Conservation (phyloP, 2,888 invertebrate genomes). For the Dryococelus australis region DNA sequence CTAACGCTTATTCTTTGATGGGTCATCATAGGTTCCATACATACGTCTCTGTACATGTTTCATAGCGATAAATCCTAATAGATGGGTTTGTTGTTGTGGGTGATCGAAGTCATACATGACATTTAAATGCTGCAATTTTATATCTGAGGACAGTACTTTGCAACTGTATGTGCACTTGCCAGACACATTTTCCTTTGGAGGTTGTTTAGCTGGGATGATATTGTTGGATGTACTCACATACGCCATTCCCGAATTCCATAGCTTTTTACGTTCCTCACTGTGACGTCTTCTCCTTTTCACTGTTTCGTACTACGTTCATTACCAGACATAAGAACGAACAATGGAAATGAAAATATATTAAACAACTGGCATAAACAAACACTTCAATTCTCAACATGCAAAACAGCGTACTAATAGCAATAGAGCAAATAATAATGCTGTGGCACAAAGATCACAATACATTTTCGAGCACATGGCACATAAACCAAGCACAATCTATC, state of each 20-base stretch:
- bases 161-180: neutral
- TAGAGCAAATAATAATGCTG: no score
- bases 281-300: no score
- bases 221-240: neutral
- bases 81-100: neutral
- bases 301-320: no score
- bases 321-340: no score
- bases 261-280: no score
- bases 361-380: no score
- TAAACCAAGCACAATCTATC: no score
- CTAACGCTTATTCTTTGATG: neutral
- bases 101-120: neutral
- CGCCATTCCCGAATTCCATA: neutral
- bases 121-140: neutral
- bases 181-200: neutral
- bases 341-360: no score
- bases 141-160: neutral
- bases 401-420: no score
- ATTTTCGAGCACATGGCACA: no score
- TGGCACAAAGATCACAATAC: no score
- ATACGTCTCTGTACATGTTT: neutral
- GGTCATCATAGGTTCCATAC: neutral
- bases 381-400: no score
- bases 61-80: neutral
- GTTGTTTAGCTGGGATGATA: neutral